A percentile compares a stretch with the other conserved stretches of the same genome.
Conservation (phyloP, 2,888 invertebrate species). For the Dryococelus australis region DNA sequence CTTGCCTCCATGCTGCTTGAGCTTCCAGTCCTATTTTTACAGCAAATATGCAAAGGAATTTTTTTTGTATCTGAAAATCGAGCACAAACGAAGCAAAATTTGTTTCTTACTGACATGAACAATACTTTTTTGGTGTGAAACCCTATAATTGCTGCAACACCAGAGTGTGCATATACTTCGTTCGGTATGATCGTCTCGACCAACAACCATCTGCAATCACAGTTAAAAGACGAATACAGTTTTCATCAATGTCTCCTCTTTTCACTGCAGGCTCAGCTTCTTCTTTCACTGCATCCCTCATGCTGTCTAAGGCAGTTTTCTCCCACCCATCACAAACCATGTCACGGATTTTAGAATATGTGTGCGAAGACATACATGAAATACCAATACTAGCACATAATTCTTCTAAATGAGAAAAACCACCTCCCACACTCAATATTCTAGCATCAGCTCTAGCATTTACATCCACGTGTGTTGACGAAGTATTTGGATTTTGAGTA, state of each 20-base stretch:
- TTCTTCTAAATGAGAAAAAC: not conserved
- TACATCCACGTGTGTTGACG: not conserved
- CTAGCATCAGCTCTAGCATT: no score
- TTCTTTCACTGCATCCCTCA: no score
- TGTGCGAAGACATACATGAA: no score
- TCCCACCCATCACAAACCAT: no score
- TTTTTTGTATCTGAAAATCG: not conserved
- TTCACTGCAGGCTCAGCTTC: no score
- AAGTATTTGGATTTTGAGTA: not conserved
- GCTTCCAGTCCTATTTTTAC: not conserved
- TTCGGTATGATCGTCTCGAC: not conserved
- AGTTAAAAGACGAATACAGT: not conserved
- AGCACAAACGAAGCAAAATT: no score
- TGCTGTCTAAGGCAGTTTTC: no score
- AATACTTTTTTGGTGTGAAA: not conserved
- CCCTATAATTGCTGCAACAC: not conserved
- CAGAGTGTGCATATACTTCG: not conserved
- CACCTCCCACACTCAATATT: constrained; percentile 6
- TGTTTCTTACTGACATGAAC: no score
- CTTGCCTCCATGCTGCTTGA: no score
- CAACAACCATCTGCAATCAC: not conserved
- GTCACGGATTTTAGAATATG: no score
- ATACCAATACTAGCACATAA: constrained; percentile 2
- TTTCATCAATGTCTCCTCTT: not conserved
- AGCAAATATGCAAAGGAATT: not conserved